Base-by-base conservation (phyloP, 1,140 invertebrate species). In the Galleria mellonella region DNA sequence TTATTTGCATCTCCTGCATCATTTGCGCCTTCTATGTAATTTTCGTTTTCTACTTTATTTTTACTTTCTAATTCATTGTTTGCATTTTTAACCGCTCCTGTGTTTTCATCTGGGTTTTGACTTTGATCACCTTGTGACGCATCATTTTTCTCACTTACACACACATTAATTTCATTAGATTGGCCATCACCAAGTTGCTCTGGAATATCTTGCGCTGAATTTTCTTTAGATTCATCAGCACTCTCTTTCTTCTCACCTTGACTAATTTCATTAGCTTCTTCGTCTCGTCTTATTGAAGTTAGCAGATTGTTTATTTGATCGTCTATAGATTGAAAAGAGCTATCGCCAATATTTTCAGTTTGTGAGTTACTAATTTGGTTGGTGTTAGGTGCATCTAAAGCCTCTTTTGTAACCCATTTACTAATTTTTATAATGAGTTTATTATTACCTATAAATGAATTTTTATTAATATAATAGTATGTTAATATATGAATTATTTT, bases 291-390 rank as follows among this genome's bases (percentile, higher is more conserved):
- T 29, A 76, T 73, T 1, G 62, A 43, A 1, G 56, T 37, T 0
- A 75, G 46, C 14, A 79, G 47, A 33, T 67, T 62, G 12, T 33
- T 50, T 27, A 75, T 79, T 49, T 76, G 72, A 15, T 58, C 36
- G 11, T 75, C 62, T 2, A 76, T 23, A 23, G 17, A 23, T 6
- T 23, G 17, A 3, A 23, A 23, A 23, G 17, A 23, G 2, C 2
- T 23, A 23, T 23, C 17, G 6, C 17, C 17, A 11, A 60, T 17
- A 9, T 17, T 31, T 2, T 32, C 17, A 23, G 17, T 23, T 23
- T 23, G 17, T 6, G 17, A 6, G 6, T 23, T 23, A 6, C 6
- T 23, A 3, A 23, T 10, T 10, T 35, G 27, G 11, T n/a, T n/a
- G n/a, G n/a, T n/a, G n/a, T 14, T 38, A 8, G 29, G 14, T 11